Evolutionary conservation across 2,113 vertebrate genomes (phyloP).

Genomic region (Oncorhynchus masou): DNA sequence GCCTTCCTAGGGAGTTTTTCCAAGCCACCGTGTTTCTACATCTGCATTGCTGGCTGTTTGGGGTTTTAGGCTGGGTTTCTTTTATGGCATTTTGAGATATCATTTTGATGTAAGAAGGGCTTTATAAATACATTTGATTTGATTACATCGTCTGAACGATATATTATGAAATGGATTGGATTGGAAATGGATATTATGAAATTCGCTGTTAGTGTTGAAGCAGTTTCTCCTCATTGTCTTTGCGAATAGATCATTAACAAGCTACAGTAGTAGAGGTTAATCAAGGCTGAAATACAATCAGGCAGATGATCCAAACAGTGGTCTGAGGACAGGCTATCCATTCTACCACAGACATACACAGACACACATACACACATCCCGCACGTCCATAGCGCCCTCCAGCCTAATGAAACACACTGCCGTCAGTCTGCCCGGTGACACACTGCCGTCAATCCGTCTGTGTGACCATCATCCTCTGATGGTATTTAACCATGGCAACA

Average conservation of each 20-base stretch:
- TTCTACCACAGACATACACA: conserved; percentile 10
- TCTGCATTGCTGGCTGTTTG: too few species aligned
- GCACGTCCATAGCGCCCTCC: conserved; percentile 6
- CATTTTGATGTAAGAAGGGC: too few species aligned
- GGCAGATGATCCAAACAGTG: conserved; percentile 58
- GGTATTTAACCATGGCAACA: conserved; percentile 52
- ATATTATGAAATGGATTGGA: too few species aligned
- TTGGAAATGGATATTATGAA: too few species aligned
- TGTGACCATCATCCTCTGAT: conserved; percentile 56
- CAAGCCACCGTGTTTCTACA: too few species aligned
- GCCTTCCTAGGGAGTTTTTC: too few species aligned
- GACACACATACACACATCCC: conserved; percentile 28
- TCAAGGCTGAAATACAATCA: conserved; percentile 66
- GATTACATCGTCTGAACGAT: too few species aligned
- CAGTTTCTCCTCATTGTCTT: conserved; percentile 24
- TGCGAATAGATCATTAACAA: conserved; percentile 2
- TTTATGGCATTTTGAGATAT: too few species aligned
- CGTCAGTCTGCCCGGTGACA: conserved; percentile 29
- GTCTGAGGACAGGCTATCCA: conserved; percentile 53
- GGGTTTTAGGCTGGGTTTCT: too few species aligned
- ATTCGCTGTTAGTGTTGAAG: too few species aligned
- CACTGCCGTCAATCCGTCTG: conserved; percentile 54
- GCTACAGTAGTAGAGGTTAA: conserved; percentile 41
- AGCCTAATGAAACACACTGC: conserved; percentile 66
- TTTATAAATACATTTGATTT: too few species aligned